phyloP scores from a whole-genome alignment of 2,797 vertebrate genomes.

The Myoxocephalus aenaeus region DNA sequence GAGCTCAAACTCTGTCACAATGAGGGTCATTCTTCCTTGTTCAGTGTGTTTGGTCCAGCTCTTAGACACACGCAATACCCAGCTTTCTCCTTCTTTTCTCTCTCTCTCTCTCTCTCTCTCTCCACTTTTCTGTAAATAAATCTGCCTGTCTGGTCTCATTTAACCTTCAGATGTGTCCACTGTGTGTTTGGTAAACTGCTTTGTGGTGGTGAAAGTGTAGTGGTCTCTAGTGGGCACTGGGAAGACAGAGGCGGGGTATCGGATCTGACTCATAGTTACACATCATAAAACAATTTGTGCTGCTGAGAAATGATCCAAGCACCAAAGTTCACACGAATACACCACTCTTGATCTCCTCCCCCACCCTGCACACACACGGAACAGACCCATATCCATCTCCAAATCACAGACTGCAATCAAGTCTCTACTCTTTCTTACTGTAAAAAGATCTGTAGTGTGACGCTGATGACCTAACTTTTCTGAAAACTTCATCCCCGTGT shows the following conservation, averaged over 20 bases:
- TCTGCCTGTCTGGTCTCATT: conserved; percentile 27
- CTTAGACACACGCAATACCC: conserved; percentile 33
- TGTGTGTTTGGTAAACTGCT: conserved; percentile 13
- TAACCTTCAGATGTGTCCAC: conserved; percentile 20
- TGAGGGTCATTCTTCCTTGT: conserved; percentile 56
- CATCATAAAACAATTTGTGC: conserved; percentile 47
- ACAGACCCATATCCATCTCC: conserved; percentile 6
- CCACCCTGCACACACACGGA: too few relatives aligned
- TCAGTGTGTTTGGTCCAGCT: conserved; percentile 32
- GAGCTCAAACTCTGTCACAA: conserved; percentile 57
- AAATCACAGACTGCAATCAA: conserved; percentile 8
- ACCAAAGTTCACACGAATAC: conserved; percentile 27
- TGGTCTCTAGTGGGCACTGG: conserved; percentile 1
- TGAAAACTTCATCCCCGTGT: neutral
- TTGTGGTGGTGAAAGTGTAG: conserved; percentile 2
- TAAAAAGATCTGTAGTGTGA: conserved; percentile 18
- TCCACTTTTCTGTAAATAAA: conserved; percentile 34
- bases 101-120: too few relatives aligned
- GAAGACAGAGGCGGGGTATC: conserved; percentile 30
- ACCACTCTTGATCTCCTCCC: conserved; percentile 1
- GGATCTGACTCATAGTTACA: conserved; percentile 56
- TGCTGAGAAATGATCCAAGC: conserved; percentile 33
- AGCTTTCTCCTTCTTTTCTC: neutral
- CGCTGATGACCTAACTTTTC: neutral
- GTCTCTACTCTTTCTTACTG: neutral